Conservation (phyloP, 30 jellyfish, hydroid and myxozoan genomes). For the Pseudorhiza aurosa region DNA sequence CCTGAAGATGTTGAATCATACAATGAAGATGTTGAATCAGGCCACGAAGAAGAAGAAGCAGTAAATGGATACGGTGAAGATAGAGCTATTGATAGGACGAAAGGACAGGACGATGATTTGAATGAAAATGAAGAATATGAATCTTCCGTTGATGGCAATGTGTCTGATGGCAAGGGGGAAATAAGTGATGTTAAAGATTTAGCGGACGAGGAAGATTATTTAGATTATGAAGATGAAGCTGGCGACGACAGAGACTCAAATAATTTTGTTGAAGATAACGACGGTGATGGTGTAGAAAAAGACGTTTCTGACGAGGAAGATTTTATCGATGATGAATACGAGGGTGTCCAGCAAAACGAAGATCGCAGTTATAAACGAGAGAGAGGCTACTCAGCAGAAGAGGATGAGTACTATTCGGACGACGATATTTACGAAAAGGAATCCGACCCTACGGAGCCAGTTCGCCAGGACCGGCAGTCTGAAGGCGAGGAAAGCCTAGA, state of each 20-base stretch:
- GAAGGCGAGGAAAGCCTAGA: constrained; percentile 6
- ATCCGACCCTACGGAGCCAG: constrained; percentile 2
- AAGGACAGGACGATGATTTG: constrained; percentile 12
- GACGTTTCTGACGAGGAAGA: constrained; percentile 38
- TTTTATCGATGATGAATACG: constrained; percentile 40
- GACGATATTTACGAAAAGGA: constrained; percentile 16
- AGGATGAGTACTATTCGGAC: constrained; percentile 17
- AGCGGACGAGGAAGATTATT: constrained; percentile 13
- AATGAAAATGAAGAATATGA: neutral
- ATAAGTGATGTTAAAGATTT: constrained; percentile 8
- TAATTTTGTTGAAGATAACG: neutral
- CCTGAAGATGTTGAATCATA: constrained; percentile 21
- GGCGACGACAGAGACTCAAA: neutral
- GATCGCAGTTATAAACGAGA: constrained; percentile 11
- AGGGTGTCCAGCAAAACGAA: neutral
- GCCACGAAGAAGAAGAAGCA: neutral
- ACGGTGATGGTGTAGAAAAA: constrained; percentile 11
- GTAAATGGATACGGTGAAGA: constrained; percentile 46
- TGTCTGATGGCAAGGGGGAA: constrained; percentile 22
- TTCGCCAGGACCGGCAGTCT: neutral
- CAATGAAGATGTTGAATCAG: neutral
- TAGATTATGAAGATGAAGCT: constrained; percentile 20
- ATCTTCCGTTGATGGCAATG: neutral
- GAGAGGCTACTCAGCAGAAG: constrained; percentile 16
- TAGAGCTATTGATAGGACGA: neutral